phyloP scores from a whole-genome alignment of 1,140 invertebrate species.

The Ephestia elutella region DNA sequence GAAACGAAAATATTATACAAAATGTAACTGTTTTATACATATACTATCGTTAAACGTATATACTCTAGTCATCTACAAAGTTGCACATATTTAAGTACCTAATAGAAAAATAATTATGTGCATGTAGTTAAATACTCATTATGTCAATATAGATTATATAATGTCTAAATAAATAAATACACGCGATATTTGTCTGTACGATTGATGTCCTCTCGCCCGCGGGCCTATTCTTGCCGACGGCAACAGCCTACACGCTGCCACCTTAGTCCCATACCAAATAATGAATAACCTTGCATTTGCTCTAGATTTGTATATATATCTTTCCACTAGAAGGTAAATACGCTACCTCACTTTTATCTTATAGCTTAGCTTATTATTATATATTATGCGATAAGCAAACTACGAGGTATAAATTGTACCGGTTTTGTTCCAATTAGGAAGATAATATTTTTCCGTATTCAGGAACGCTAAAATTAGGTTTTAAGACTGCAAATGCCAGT shows the following conservation, averaged over 20 bases:
- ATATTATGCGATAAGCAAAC: conserved; percentile 14
- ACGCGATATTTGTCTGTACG: conserved; percentile 56
- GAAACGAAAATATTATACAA: conserved; percentile 50
- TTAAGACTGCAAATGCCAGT: conserved; percentile 67
- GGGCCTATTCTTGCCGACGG: conserved; percentile 29
- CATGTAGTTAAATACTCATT: conserved; percentile 67
- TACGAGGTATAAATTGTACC: background rate
- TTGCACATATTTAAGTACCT: conserved; percentile 66
- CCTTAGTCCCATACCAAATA: conserved; percentile 54
- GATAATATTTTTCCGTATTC: background rate
- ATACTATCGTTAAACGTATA: conserved; percentile 61
- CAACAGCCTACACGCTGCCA: conserved; percentile 33
- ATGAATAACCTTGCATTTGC: conserved; percentile 43
- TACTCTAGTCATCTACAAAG: conserved; percentile 74
- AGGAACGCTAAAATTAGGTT: conserved; percentile 27
- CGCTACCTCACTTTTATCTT: conserved; percentile 69
- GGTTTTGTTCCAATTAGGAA: conserved; percentile 4
- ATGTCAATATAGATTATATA: conserved; percentile 46
- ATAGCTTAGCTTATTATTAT: conserved; percentile 65
- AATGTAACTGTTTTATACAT: conserved; percentile 66
- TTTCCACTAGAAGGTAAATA: conserved; percentile 70
- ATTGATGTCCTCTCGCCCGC: conserved; percentile 35
- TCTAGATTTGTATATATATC: conserved; percentile 64
- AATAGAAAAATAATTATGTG: conserved; percentile 45
- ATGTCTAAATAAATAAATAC: conserved; percentile 23